These are phyloP conservation scores for Ondatra zibethicus DNA, from an alignment of 2,113 vertebrate species.

Conservation along the genomic window DNA sequence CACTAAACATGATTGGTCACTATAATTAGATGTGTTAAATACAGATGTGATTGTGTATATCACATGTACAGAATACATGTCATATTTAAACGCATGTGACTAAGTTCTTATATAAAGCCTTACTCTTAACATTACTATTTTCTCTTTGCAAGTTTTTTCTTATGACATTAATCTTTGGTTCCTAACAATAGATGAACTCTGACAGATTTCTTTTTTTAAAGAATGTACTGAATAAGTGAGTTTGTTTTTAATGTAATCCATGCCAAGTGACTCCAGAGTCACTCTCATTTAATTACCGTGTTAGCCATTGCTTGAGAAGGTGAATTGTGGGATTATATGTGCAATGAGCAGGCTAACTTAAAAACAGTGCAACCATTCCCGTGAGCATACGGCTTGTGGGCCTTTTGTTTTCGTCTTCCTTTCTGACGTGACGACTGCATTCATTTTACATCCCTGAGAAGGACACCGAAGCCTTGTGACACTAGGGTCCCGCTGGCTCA, in stretches of 20 bases:
- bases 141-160: slow-evolving; percentile 35
- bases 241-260: background rate
- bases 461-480: background rate
- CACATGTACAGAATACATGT: background rate
- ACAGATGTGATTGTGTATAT: background rate
- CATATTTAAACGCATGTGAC: background rate
- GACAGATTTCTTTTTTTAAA: background rate
- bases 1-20: background rate
- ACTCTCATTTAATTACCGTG: background rate
- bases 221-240: background rate
- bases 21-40: background rate
- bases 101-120: background rate
- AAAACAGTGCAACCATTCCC: background rate
- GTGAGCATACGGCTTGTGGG: background rate
- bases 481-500: background rate
- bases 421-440: background rate
- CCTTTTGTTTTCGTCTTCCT: slow-evolving; percentile 35
- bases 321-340: background rate
- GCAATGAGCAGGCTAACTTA: slow-evolving; percentile 19
- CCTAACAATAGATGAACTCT: background rate
- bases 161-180: background rate
- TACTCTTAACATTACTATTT: slow-evolving; percentile 9
- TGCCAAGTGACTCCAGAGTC: slow-evolving; percentile 8
- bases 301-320: background rate
- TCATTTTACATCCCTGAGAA: slow-evolving; percentile 19